Conservation (phyloP, 2,888 invertebrate genomes). For the Platypus cylindrus region DNA sequence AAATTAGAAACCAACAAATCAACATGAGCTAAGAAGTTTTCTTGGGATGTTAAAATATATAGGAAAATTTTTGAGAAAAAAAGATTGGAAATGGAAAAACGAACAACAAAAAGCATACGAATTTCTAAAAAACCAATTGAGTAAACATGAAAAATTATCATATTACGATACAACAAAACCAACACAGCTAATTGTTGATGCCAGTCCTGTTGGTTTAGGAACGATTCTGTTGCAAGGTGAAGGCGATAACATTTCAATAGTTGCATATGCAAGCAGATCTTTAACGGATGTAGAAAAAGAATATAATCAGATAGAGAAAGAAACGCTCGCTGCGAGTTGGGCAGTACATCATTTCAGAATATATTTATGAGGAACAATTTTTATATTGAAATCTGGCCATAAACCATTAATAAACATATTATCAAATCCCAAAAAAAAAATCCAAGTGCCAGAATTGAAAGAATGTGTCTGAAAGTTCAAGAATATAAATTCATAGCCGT, state of each 20-base stretch:
- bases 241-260: conserved; percentile 2
- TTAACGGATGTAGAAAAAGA: conserved; percentile 6
- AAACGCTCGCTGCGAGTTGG: conserved; percentile 11
- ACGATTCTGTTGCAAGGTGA: conserved; percentile 10
- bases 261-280: conserved; percentile 12
- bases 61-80: conserved; percentile 11
- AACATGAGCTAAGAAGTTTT: conserved; percentile 18
- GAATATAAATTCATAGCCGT: conserved; percentile 9
- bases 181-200: conserved; percentile 12
- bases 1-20: conserved; percentile 16
- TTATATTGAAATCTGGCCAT: conserved; percentile 7
- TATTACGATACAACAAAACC: conserved; percentile 9
- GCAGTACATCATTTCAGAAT: conserved; percentile 15
- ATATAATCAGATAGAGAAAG: conserved; percentile 14
- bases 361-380: conserved; percentile 11
- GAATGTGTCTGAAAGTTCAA: conserved; percentile 10
- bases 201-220: conserved; percentile 10
- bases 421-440: conserved; percentile 7
- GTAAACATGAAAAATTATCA: conserved; percentile 4
- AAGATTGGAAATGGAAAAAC: conserved; percentile 1
- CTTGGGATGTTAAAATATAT: conserved; percentile 23
- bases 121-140: conserved; percentile 7
- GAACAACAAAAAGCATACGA: conserved; percentile 3
- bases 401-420: conserved; percentile 6
- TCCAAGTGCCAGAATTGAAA: conserved; percentile 11